Percentiles rank a stretch among this genome's conserved stretches.
phyloP scores from a whole-genome alignment of 2,113 vertebrate species.

The Gymnobelideus leadbeateri region DNA sequence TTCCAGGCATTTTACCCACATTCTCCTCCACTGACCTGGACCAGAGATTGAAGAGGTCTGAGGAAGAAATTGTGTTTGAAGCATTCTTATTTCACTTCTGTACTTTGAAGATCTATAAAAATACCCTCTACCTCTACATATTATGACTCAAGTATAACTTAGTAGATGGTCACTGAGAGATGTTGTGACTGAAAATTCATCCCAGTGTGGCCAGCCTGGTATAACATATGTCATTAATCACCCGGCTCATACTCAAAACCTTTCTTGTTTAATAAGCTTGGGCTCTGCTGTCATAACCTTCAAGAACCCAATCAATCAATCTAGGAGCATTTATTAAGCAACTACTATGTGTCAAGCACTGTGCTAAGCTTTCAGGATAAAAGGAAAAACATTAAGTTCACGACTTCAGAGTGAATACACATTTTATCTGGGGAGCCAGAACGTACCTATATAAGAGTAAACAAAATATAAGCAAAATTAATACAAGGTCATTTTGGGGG shows the following conservation, averaged over 20 bases:
- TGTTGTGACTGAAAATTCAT: background rate
- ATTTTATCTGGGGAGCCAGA: background rate
- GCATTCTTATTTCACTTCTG: background rate
- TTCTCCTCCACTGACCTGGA: background rate
- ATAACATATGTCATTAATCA: background rate
- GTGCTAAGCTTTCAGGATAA: background rate
- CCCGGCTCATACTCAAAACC: background rate
- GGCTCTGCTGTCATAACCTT: background rate
- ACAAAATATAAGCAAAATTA: background rate
- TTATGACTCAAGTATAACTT: background rate
- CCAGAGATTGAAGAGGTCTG: background rate
- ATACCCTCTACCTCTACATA: background rate
- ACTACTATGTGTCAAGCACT: background rate
- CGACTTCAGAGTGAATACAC: background rate
- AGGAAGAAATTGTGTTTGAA: background rate
- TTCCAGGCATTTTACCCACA: background rate
- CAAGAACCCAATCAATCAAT: background rate
- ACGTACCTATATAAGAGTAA: background rate
- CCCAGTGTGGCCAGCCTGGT: background rate
- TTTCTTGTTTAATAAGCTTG: background rate
- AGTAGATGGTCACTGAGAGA: background rate
- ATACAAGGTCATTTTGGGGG: background rate
- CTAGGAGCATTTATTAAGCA: background rate
- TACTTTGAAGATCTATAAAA: background rate
- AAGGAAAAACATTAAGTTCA: background rate